phyloP scores from a whole-genome alignment of 2,113 vertebrate genomes.

The Eclectus roratus region DNA sequence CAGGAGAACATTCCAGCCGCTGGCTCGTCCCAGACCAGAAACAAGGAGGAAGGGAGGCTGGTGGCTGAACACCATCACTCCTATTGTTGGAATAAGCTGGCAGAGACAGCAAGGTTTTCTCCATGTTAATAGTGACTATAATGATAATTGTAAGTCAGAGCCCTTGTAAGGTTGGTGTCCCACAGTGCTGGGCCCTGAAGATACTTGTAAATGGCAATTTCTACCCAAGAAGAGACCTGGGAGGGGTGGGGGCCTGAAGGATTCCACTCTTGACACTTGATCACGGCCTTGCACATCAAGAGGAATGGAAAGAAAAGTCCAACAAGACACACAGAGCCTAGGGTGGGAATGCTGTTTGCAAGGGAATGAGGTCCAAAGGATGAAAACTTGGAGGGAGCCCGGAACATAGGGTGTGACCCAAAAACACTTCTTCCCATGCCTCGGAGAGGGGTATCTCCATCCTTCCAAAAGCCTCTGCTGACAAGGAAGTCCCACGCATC shows the following conservation, averaged over 20 bases:
- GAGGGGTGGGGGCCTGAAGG: not conserved
- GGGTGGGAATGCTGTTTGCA: not conserved
- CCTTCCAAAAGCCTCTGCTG: not conserved
- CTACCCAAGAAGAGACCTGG: not conserved
- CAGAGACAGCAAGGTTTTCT: not conserved
- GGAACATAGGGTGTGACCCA: not conserved
- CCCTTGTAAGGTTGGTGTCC: accelerated
- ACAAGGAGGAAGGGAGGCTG: not conserved
- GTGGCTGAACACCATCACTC: not conserved
- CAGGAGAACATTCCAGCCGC: not conserved
- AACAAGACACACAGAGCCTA: not conserved
- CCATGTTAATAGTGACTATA: not conserved
- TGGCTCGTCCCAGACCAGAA: not conserved
- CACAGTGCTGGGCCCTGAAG: not conserved
- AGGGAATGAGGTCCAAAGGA: not conserved
- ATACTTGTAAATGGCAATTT: not conserved
- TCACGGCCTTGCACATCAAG: not conserved
- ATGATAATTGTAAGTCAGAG: not conserved
- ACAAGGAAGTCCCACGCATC: not conserved
- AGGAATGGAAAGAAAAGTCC: not conserved
- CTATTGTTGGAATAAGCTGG: not conserved
- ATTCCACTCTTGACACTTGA: not conserved
- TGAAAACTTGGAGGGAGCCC: not conserved
- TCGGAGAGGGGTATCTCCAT: not conserved
- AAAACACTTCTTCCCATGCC: not conserved